These are phyloP conservation scores for Spermophilus dauricus DNA, from an alignment of 2,113 vertebrate genomes.

Conservation along the genomic window DNA sequence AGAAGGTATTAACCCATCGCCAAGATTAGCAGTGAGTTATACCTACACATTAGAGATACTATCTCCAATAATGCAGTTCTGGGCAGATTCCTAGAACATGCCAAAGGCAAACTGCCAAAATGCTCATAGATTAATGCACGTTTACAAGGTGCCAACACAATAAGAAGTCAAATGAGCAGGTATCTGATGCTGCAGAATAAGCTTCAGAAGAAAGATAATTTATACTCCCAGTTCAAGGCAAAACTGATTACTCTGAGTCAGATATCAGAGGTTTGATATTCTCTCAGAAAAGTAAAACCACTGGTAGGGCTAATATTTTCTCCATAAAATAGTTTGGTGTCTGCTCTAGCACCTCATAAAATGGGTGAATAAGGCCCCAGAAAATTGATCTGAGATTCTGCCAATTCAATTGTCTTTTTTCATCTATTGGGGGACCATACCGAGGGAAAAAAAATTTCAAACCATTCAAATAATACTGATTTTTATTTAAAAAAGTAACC, in stretches of 20 bases:
- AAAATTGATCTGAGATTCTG: background rate
- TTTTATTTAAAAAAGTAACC: background rate
- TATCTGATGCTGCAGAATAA: background rate
- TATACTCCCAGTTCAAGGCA: background rate
- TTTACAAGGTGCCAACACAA: background rate
- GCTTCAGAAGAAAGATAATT: background rate
- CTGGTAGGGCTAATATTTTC: background rate
- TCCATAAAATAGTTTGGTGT: background rate
- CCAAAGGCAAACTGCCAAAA: background rate
- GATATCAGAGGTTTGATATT: background rate
- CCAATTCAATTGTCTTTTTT: background rate
- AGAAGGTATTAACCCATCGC: background rate
- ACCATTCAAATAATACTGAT: background rate
- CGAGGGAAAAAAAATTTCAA: background rate
- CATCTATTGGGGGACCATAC: background rate
- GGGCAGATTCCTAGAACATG: background rate
- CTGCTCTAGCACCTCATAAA: background rate
- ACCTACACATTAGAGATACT: background rate
- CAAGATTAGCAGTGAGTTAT: background rate
- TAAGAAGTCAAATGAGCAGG: background rate
- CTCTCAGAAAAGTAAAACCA: slow-evolving; percentile 21
- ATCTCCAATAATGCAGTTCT: background rate
- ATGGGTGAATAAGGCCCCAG: background rate
- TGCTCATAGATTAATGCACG: background rate
- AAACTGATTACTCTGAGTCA: background rate